phyloP scores from a whole-genome alignment of 2,113 vertebrate species.

The Pomatostomus ruficeps region DNA sequence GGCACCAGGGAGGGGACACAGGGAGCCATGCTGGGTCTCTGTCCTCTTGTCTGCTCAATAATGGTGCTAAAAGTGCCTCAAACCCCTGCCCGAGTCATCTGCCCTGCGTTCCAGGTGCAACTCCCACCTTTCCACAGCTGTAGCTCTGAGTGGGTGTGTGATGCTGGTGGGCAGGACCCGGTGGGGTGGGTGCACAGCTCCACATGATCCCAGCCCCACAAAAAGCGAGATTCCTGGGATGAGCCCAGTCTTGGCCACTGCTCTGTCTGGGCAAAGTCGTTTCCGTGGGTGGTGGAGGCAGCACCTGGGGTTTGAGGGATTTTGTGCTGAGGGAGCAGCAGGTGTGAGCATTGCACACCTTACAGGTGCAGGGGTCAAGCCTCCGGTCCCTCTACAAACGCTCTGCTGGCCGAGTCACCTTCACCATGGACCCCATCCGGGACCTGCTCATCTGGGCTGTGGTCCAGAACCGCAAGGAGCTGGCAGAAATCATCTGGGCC shows the following conservation, averaged over 20 bases:
- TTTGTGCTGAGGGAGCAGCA: not conserved
- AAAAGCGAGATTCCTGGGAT: not conserved
- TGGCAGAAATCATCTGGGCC: constrained; percentile 90
- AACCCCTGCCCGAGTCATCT: not conserved
- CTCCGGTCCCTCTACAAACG: constrained; percentile 64
- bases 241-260: not conserved
- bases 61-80: not conserved
- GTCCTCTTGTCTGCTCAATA: not conserved
- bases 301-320: not conserved
- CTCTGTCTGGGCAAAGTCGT: not conserved
- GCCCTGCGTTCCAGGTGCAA: not conserved
- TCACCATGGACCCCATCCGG: constrained; percentile 73
- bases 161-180: not conserved
- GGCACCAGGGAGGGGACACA: not conserved
- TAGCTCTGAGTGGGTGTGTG: fast-evolving
- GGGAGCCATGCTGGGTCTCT: not conserved
- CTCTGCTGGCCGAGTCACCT: constrained; percentile 29
- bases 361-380: constrained; percentile 65
- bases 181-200: not conserved
- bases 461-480: constrained; percentile 85
- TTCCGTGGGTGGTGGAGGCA: not conserved
- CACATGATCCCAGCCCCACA: not conserved
- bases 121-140: fast-evolving
- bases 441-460: constrained; percentile 95
- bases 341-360: not conserved